These are phyloP conservation scores for Didymodactylos carnosus DNA, from an alignment of 2,888 invertebrate species.

Conservation along the genomic window DNA sequence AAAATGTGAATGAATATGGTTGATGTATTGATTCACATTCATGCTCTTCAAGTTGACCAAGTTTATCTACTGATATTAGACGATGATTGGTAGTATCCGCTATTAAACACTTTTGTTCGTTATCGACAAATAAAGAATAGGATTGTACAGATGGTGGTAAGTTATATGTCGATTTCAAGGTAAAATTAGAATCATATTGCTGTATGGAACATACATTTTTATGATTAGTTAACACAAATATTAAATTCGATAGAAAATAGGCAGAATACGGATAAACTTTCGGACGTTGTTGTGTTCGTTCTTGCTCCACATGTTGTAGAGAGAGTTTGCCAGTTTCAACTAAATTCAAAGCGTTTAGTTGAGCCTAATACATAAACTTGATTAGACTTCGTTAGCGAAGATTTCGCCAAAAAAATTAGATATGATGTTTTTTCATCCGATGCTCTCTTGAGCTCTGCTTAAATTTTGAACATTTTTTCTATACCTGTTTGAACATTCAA, in stretches of 20 bases:
- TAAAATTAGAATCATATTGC: not conserved
- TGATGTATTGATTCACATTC: not conserved
- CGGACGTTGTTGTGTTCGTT: not conserved
- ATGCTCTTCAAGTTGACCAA: not conserved
- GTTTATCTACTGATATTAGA: not conserved
- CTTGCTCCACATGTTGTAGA: not conserved
- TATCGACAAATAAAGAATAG: not conserved
- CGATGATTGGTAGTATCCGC: not conserved
- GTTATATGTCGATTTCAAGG: fast-evolving
- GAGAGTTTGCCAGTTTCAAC: too few species aligned
- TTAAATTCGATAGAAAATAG: not conserved
- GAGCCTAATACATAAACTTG: too few species aligned
- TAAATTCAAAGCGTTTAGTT: too few species aligned
- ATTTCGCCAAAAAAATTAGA: too few species aligned
- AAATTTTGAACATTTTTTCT: too few species aligned
- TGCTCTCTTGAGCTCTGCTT: too few species aligned
- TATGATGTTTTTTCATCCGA: too few species aligned
- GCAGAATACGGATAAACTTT: not conserved
- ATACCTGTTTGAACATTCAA: not conserved
- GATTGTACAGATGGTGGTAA: not conserved
- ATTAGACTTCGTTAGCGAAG: too few species aligned
- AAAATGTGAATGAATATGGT: not conserved
- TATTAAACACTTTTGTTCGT: not conserved
- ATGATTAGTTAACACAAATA: not conserved
- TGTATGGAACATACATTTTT: not conserved